A percentile compares a stretch with the other conserved stretches of the same genome.
Evolutionary conservation across 2,888 invertebrate genomes (phyloP).

Genomic region (Drosophila lutescens): DNA sequence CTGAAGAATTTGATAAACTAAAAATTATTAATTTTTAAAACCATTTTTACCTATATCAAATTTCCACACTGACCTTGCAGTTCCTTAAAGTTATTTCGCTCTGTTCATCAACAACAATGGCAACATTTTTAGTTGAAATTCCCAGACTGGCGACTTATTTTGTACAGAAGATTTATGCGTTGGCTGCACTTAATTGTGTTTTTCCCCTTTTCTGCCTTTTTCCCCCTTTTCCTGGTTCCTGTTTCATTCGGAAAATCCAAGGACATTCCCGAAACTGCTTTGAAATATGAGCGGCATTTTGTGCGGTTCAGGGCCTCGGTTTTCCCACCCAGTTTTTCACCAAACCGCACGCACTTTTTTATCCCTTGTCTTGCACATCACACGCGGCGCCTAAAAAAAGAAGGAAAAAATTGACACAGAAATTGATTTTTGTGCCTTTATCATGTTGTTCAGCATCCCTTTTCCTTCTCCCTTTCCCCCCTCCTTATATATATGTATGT

Average conservation of each 20-base stretch:
- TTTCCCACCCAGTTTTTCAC: conserved; percentile 4
- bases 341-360: conserved; percentile 18
- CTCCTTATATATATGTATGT: background rate
- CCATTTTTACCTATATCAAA: background rate
- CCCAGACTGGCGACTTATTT: conserved; percentile 29
- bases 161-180: conserved; percentile 28
- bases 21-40: too few species aligned
- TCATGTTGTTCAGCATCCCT: conserved; percentile 55
- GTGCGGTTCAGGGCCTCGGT: conserved; percentile 41
- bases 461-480: background rate
- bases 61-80: background rate
- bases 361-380: conserved; percentile 30
- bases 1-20: too few species aligned
- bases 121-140: conserved; percentile 1
- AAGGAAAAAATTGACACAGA: conserved; percentile 63
- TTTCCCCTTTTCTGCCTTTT: background rate
- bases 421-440: conserved; percentile 73
- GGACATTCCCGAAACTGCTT: conserved; percentile 46
- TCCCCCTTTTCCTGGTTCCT: conserved; percentile 2
- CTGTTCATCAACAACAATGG: conserved; percentile 18
- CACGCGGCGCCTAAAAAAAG: conserved; percentile 37
- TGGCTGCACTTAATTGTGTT: conserved; percentile 41
- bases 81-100: background rate
- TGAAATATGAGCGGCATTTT: conserved; percentile 67
- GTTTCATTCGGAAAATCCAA: conserved; percentile 23